Conservation (phyloP, 2,888 invertebrate genomes). For the Anodontia alba region DNA sequence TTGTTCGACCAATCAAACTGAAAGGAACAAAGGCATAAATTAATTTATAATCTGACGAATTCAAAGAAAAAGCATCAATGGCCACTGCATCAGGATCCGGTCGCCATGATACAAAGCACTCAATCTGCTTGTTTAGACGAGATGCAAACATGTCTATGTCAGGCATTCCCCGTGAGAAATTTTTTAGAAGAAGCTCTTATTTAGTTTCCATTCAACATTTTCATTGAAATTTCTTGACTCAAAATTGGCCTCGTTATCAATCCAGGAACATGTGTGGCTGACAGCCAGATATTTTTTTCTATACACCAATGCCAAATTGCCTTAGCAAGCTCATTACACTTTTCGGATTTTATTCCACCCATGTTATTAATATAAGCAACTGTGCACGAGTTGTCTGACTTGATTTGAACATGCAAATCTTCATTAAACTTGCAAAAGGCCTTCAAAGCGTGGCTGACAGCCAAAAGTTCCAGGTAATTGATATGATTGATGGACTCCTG, state of each 20-base stretch:
- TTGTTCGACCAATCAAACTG: conserved; percentile 37
- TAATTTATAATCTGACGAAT: conserved; percentile 25
- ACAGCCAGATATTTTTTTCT: conserved; percentile 5
- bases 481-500: conserved; percentile 21
- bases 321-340: conserved; percentile 24
- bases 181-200: conserved; percentile 14
- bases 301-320: conserved; percentile 32
- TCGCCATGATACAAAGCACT: conserved; percentile 37
- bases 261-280: conserved; percentile 30
- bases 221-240: conserved; percentile 4
- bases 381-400: conserved; percentile 28
- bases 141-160: conserved; percentile 48
- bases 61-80: conserved; percentile 45
- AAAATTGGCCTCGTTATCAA: conserved; percentile 21
- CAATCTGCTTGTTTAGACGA: conserved; percentile 26
- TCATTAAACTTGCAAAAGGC: conserved; percentile 7
- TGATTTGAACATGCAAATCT: conserved; percentile 25
- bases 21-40: conserved; percentile 35
- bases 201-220: not conserved
- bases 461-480: conserved; percentile 24
- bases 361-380: conserved; percentile 39
- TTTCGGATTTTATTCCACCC: conserved; percentile 26
- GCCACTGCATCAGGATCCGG: conserved; percentile 26
- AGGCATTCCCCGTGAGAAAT: conserved; percentile 29
- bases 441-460: conserved; percentile 5